Base-by-base conservation (phyloP, 1,140 invertebrate genomes). In the Augochlora pura region DNA sequence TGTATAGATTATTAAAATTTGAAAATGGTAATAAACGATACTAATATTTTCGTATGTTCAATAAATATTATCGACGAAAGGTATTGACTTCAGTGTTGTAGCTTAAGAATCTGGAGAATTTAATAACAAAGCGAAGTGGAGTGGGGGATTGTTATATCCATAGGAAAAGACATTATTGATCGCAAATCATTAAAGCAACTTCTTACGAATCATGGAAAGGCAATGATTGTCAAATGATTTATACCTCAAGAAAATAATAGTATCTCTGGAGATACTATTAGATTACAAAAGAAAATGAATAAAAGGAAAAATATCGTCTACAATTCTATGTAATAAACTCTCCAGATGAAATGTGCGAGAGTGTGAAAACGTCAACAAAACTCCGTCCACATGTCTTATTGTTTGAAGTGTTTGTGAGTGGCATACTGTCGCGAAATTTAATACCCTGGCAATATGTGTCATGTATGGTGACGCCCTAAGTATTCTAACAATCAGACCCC, bases 381-480 rank as follows among this genome's bases (percentile, higher is more conserved):
- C 9, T 64, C 8, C 27, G 14, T 32, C 32, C 32, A 25, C 6
- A 27, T 64, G 32, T 64, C 0, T 38, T 7, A 39, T 25, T 16
- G 23, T 25, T 27, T n/a, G 0, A 23, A 67, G 14, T 67, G n/a
- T 14, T 0, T 49, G 7, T 59, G 21, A 4, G 14, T 10, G 3
- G 21, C 14, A 69, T 52, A 62, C 9, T 72, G 49, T 83, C 70
- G 74, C 83, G 39, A 73, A 25, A 88, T 88, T 86, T 86, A 87
- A 85, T 86, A 90, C 89, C 81, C 86, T 85, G 88, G 80, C 86
- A 88, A 84, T 85, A 80, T 85, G 82, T 86, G 74, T 84, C 69
- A 71, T 87, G 76, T 78, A 81, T 71, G 84, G 66, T 87, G 79
- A 81, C 68, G 70, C 67, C 79, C 76, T 73, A 84, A 82, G 21